These are phyloP conservation scores for Melanerpes formicivorus DNA, from an alignment of 2,113 vertebrate species.

Conservation along the genomic window DNA sequence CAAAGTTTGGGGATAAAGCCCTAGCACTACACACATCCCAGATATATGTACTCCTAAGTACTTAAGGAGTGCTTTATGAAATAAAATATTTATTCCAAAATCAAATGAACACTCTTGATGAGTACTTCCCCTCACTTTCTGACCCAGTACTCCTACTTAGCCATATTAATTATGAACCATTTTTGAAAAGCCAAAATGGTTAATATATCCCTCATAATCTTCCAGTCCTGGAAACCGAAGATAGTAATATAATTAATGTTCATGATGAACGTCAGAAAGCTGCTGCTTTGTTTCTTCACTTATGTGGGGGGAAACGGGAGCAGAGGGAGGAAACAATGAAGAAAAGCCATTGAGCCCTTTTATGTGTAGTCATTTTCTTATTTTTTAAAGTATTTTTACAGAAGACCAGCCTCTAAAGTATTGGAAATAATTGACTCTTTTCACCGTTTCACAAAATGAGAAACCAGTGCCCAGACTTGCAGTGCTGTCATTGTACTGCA, in stretches of 20 bases:
- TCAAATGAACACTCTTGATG: constrained; percentile 21
- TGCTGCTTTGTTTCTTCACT: constrained; percentile 51
- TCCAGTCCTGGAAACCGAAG: constrained; percentile 57
- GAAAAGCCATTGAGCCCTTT: constrained; percentile 17
- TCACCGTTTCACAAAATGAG: neutral
- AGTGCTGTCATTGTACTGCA: neutral
- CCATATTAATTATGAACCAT: constrained; percentile 44
- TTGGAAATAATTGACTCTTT: constrained; percentile 47
- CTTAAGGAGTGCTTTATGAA: neutral
- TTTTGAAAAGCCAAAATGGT: constrained; percentile 57
- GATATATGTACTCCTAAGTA: neutral
- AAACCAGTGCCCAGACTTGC: neutral
- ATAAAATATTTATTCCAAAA: constrained; percentile 34
- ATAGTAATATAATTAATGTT: constrained; percentile 67
- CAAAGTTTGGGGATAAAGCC: neutral
- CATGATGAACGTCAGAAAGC: constrained; percentile 50
- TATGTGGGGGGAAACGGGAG: neutral
- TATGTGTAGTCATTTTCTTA: neutral
- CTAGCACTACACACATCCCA: neutral
- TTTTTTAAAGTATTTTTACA: neutral
- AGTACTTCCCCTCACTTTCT: constrained; percentile 21
- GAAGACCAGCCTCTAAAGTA: constrained; percentile 11
- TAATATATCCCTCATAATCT: constrained; percentile 52
- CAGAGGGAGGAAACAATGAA: neutral
- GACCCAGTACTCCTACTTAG: constrained; percentile 61